These are phyloP conservation scores for Menidia menidia DNA, from an alignment of 2,797 vertebrate genomes.

Conservation along the genomic window DNA sequence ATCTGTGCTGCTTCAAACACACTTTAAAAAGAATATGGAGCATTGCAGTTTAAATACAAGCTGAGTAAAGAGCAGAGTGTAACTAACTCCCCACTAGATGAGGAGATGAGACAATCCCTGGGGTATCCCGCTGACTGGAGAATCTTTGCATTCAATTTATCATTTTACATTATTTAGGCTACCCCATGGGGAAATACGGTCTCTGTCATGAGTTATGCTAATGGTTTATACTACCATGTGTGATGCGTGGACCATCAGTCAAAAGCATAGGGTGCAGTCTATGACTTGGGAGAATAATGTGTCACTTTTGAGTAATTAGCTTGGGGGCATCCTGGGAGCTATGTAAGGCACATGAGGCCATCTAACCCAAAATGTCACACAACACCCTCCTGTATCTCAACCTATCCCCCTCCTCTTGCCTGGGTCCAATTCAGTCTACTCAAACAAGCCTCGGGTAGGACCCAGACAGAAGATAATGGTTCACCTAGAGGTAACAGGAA, in stretches of 20 bases:
- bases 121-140: constrained; percentile 49
- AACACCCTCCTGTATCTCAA: constrained; percentile 49
- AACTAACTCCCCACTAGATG: constrained; percentile 62
- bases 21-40: constrained; percentile 46
- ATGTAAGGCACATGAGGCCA: constrained; percentile 49
- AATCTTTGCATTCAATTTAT: constrained; percentile 75
- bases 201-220: constrained; percentile 77
- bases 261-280: constrained; percentile 48
- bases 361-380: constrained; percentile 50
- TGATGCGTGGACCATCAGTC: constrained; percentile 70
- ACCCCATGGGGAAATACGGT: constrained; percentile 70
- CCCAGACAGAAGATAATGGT: constrained; percentile 77
- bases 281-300: constrained; percentile 64
- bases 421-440: constrained; percentile 65
- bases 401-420: constrained; percentile 30
- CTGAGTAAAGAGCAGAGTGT: constrained; percentile 52
- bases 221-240: constrained; percentile 76
- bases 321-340: constrained; percentile 47
- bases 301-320: constrained; percentile 60
- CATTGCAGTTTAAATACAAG: constrained; percentile 40
- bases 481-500: constrained; percentile 81
- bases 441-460: constrained; percentile 72
- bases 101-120: constrained; percentile 64
- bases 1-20: constrained; percentile 18
- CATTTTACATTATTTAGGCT: constrained; percentile 77